Base-by-base conservation (phyloP, 2,888 invertebrate species). In the Oscheius onirici region DNA sequence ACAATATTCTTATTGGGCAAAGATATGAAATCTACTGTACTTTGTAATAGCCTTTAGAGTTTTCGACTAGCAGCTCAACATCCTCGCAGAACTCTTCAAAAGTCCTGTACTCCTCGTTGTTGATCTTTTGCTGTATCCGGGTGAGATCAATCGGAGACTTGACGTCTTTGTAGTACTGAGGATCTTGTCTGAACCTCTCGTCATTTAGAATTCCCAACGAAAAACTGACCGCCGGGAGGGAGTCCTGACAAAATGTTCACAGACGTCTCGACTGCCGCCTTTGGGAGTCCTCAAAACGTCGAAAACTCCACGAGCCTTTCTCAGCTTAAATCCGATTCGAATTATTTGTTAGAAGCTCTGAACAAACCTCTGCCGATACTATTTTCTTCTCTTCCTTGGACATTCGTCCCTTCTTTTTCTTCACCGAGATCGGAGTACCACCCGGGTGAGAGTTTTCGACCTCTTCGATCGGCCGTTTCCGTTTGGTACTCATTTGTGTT, bases 91-190 rank as follows among this genome's bases (percentile, higher is more conserved):
- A 90, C 86, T 95, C 95, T 40, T 95, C 95, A 80, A 97, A 91
- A 6, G 95, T 95, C 81, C 93, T 93, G 88, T 99, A 99, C 68
- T 96, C 95, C 83, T 97, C 97, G 0, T 94, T 95, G 91, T 95
- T 96, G 11, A 97, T 89, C 88, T 97, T 97, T 87, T 96, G 96
- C 88, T 97, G 96, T 2, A 99, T 95, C 89, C 93, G 92, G 51
- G 96, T 89, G 86, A 99, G 91, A 89, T 99, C 97, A 87, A 99
- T 97, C 1, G 97, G 97, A 87, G 94, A 94, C 8, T 92, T 91
- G 1, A 99, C 95, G 44, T 95, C 93, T 86, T 91, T 88, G 81
- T 90, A 90, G 81, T 90, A 90, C 74, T 90, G 89, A 3, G 90
- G 88, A 60, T 88, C 88, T 40, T 87, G 85, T 74, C 89, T 89